Evolutionary conservation across 2,797 vertebrate genomes (phyloP), one percentile per base, ranked within the genome.

Genomic region (Acanthornis magna): DNA sequence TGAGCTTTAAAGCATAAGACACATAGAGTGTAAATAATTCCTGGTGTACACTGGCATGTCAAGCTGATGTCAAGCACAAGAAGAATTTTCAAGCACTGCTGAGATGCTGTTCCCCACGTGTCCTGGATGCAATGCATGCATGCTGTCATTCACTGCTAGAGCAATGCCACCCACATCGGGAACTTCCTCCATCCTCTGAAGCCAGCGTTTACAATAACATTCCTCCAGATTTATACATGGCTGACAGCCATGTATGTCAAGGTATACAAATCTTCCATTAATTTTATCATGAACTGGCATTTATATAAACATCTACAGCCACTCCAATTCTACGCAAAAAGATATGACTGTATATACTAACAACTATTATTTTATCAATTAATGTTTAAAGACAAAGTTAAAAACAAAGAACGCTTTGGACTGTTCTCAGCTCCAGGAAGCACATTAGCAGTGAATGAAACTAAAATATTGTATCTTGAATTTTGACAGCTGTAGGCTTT

Each of bases 401-500:
- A 86, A 96, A 92, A 23, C 57, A 57, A 73, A 91, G 62, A 91
- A 90, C 20, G 62, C 38, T 88, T 94, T 91, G 8, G 47, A 87
- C 54, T 88, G 45, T n/a, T 95, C 87, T 91, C 47, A 71, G 61
- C 65, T 93, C n/a, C 50, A 96, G 74, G 91, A 94, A 91, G 85
- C 88, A 89, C 55, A 87, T 76, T 62, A 96, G 91, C 95, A 96
- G 86, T 82, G 96, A 91, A 96, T 79, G 91, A 95, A 94, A 92
- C 53, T 53, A 27, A 86, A 72, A 66, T 57, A 93, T 40, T 80
- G 34, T 68, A 84, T 80, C 81, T 85, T 95, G 40, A 80, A 50
- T 51, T 97, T 85, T 83, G 62, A 89, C 43, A 87, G 85, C 86
- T 95, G 87, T 80, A 95, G 71, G 36, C 36, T 92, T 79, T 89